Evolutionary conservation across 2,888 invertebrate genomes (phyloP), one percentile per base, ranked within the genome.

Genomic region (Xestobium rufovillosum): DNA sequence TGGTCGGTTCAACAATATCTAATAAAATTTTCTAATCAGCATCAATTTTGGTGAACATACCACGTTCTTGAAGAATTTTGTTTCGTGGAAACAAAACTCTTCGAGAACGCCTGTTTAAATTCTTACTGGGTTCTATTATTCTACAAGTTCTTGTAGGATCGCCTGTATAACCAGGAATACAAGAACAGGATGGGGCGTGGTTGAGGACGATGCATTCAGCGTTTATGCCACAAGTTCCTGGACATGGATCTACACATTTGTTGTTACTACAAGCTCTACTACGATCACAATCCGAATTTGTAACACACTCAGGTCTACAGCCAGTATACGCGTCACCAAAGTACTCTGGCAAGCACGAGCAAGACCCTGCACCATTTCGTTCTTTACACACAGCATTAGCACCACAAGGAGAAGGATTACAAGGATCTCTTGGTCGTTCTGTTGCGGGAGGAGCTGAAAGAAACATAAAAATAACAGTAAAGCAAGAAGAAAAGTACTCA

Each of bases 281-380:
- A 38, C 68, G 66, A 29, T 71, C 62, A 53, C 83, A 83, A 51
- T 82, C 80, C 2, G 76, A 70, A 56, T 77, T 80, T 32, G 73
- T 70, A 9, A 75, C 69, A 57, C 81, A 82, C 61, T 81, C 80
- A 2, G 80, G 79, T 43, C 79, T 68, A 59, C 83, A 80, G 39
- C 75, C 74, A 15, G 72, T 70, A 51, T 75, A 75, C 16, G 81
- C 80, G 56, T 77, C 72, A 23, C 80, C 80, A 35, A 72, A 70
- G 54, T 76, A 80, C 49, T 74, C 76, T 11, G 75, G 67, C 36
- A 76, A 63, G 55, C 80, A 80, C 42, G 70, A 67, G 53, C 80
- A 81, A 35, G 76, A 71, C 15, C 79, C 79, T 41, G 76, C 76
- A 38, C 73, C 72, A 49, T 76, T 75, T 39, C 74, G 69, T 54